These are phyloP conservation scores for Cyclina sinensis DNA, from an alignment of 1,140 invertebrate species.

Conservation along the genomic window DNA sequence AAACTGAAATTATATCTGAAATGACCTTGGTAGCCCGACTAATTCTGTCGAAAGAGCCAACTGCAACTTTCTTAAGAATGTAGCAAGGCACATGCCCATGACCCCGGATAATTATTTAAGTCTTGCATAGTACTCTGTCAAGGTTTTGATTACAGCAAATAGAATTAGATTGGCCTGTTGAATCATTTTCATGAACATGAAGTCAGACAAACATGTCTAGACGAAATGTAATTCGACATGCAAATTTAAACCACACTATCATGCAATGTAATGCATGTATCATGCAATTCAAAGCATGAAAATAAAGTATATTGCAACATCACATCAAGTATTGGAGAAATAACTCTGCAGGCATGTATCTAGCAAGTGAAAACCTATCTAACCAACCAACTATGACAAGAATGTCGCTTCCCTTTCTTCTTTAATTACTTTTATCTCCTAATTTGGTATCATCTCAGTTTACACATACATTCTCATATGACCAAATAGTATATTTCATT, in stretches of 20 bases:
- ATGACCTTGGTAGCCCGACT: no score
- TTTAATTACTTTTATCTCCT: conserved; percentile 1
- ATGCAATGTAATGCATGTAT: not conserved
- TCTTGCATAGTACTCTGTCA: no score
- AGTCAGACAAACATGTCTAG: not conserved
- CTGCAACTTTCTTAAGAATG: no score
- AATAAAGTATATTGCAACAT: not conserved
- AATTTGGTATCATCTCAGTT: conserved; percentile 13
- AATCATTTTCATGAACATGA: conserved; percentile 14
- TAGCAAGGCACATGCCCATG: no score
- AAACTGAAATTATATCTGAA: no score
- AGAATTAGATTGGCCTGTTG: not conserved
- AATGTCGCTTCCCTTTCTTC: not conserved
- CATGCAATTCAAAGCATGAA: conserved; percentile 20
- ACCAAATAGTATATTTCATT: no score
- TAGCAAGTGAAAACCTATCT: not conserved
- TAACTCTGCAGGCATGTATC: not conserved
- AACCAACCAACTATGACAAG: conserved; percentile 7
- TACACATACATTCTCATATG: conserved; percentile 8
- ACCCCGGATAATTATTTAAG: no score
- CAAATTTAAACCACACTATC: not conserved
- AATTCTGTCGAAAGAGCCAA: no score
- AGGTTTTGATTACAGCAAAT: no score
- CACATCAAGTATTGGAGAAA: not conserved
- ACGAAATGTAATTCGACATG: not conserved